phyloP scores from a whole-genome alignment of 1,140 invertebrate species.

The Hypsibius dujardini region DNA sequence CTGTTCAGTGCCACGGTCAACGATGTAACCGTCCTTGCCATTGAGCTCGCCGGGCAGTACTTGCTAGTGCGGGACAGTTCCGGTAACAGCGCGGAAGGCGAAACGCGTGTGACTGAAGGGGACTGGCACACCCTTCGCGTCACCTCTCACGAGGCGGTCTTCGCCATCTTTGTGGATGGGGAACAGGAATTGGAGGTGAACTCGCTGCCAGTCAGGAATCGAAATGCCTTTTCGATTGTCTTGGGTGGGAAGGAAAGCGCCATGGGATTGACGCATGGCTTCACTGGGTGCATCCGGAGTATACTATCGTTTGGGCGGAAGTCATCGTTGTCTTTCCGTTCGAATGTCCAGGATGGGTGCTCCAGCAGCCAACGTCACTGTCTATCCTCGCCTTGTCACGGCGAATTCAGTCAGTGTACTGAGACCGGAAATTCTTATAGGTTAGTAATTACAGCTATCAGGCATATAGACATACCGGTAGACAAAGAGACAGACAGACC shows the following conservation, averaged over 20 bases:
- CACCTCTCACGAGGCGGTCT: background rate
- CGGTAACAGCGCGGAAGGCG: background rate
- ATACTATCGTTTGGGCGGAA: background rate
- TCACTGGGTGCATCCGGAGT: background rate
- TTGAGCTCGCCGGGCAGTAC: background rate
- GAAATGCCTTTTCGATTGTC: background rate
- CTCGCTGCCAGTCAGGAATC: background rate
- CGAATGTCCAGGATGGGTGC: background rate
- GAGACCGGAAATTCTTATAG: too few species aligned
- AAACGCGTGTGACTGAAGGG: background rate
- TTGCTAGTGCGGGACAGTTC: background rate
- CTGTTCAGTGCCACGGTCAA: background rate
- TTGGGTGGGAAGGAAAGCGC: slow-evolving; percentile 5
- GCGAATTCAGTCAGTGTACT: background rate
- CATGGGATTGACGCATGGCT: background rate
- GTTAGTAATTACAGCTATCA: too few species aligned
- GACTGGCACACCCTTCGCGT: background rate
- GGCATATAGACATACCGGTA: too few species aligned
- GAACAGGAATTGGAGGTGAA: background rate
- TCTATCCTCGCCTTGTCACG: background rate
- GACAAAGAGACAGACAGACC: too few species aligned
- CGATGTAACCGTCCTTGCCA: background rate
- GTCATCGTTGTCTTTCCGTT: background rate
- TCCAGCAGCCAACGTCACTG: background rate
- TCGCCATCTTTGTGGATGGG: background rate